Evolutionary conservation across 2,888 invertebrate genomes (phyloP).

Genomic region (Agelastica alni): DNA sequence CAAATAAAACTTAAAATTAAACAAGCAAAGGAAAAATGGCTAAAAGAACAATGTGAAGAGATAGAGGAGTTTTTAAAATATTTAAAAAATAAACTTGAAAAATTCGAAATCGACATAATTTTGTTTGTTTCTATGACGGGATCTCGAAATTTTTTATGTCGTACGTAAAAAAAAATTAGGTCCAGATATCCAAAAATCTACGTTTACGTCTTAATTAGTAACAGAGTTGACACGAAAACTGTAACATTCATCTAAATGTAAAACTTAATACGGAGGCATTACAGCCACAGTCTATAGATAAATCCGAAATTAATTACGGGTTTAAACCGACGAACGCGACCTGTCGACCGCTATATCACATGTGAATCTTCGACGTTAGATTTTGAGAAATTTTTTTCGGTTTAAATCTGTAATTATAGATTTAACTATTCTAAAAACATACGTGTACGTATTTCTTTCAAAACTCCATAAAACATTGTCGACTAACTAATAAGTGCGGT

Average conservation of each 20-base stretch:
- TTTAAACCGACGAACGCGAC: too few relatives aligned
- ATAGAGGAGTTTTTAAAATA: too few relatives aligned
- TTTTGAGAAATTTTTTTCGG: background rate
- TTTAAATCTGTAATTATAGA: background rate
- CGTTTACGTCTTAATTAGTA: background rate
- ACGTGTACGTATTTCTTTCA: too few relatives aligned
- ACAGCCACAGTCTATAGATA: constrained; percentile 10
- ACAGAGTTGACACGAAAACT: constrained; percentile 7
- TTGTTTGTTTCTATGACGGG: background rate
- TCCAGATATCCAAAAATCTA: background rate
- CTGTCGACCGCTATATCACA: too few relatives aligned
- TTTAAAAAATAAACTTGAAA: too few relatives aligned
- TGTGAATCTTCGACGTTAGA: too few relatives aligned
- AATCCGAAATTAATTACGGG: background rate
- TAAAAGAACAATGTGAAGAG: too few relatives aligned
- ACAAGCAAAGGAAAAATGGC: too few relatives aligned
- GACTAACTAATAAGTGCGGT: too few relatives aligned
- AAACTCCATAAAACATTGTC: too few relatives aligned
- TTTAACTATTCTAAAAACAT: constrained; percentile 3
- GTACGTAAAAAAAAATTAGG: background rate
- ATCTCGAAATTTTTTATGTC: background rate
- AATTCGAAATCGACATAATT: background rate
- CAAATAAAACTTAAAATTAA: too few relatives aligned
- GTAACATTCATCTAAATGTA: background rate
- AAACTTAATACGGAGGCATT: constrained; percentile 7